A percentile compares a stretch with the other conserved stretches of the same genome.
Conservation (phyloP, 2,797 vertebrate genomes). For the Notoglanidium macrostoma region DNA sequence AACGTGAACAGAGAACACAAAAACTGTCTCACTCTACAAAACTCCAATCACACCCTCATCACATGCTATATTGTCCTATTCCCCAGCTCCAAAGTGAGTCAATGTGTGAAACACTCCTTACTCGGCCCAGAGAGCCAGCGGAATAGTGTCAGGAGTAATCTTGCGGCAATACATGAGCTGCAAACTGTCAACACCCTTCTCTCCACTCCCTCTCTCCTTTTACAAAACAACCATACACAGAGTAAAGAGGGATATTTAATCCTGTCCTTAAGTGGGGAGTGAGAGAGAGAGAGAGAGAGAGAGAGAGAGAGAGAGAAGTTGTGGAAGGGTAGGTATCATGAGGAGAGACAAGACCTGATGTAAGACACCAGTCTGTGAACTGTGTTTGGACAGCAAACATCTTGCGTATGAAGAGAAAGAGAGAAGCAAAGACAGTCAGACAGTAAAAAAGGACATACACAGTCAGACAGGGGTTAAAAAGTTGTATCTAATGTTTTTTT, state of each 20-base stretch:
- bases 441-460: slow-evolving; percentile 43
- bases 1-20: slow-evolving; percentile 34
- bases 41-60: slow-evolving; percentile 36
- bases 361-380: slow-evolving; percentile 52
- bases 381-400: slow-evolving; percentile 70
- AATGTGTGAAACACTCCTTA: slow-evolving; percentile 78
- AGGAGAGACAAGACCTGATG: slow-evolving; percentile 56
- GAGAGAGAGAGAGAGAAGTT: slow-evolving; percentile 17
- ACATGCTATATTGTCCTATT: slow-evolving; percentile 35
- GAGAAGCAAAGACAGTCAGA: slow-evolving; percentile 47
- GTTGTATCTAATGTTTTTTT: neutral
- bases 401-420: slow-evolving; percentile 49
- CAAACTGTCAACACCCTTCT: slow-evolving; percentile 58
- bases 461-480: neutral
- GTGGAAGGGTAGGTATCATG: slow-evolving; percentile 44
- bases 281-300: slow-evolving; percentile 23
- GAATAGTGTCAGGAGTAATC: slow-evolving; percentile 69
- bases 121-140: slow-evolving; percentile 66
- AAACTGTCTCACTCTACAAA: slow-evolving; percentile 20
- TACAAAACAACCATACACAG: slow-evolving; percentile 47
- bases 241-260: slow-evolving; percentile 31
- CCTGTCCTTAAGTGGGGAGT: slow-evolving; percentile 35
- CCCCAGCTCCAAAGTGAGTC: slow-evolving; percentile 74
- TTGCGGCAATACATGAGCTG: slow-evolving; percentile 65
- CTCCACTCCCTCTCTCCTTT: slow-evolving; percentile 44